Percentiles rank a stretch among this genome's conserved stretches.
These are phyloP conservation scores for Tetragnatha versicolor DNA, from an alignment of 1,140 invertebrate species.

Conservation along the genomic window DNA sequence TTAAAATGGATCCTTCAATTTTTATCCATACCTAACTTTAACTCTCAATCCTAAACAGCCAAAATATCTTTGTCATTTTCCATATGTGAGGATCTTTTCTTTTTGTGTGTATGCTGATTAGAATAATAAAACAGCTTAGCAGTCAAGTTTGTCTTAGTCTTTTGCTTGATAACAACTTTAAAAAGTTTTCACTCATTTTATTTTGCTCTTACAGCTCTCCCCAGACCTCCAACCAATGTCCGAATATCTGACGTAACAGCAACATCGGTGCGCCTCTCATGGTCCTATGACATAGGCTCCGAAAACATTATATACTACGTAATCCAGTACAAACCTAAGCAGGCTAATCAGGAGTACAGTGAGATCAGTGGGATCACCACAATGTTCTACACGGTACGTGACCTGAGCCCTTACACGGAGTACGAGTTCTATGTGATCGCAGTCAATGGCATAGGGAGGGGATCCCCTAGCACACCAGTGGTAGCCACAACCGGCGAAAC, in stretches of 20 bases:
- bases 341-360: constrained; percentile 64
- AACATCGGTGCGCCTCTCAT: constrained; percentile 86
- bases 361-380: constrained; percentile 92
- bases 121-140: no score
- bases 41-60: no score
- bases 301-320: constrained; percentile 91
- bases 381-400: constrained; percentile 88
- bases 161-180: not conserved
- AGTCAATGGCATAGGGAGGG: constrained; percentile 90
- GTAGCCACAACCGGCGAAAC: constrained; percentile 91
- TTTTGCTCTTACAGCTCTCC: constrained; percentile 71
- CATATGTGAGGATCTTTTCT: no score
- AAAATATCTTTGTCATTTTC: no score
- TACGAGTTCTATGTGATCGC: constrained; percentile 97
- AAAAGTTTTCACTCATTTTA: not conserved
- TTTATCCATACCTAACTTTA: no score
- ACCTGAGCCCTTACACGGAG: constrained; percentile 90
- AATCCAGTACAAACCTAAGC: constrained; percentile 94
- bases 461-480: constrained; percentile 81
- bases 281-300: constrained; percentile 80
- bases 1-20: no score
- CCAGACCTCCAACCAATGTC: constrained; percentile 87
- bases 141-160: no score
- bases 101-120: no score
- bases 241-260: constrained; percentile 90